Base-by-base conservation (phyloP, 2,888 invertebrate species). In the Rotaria socialis region DNA sequence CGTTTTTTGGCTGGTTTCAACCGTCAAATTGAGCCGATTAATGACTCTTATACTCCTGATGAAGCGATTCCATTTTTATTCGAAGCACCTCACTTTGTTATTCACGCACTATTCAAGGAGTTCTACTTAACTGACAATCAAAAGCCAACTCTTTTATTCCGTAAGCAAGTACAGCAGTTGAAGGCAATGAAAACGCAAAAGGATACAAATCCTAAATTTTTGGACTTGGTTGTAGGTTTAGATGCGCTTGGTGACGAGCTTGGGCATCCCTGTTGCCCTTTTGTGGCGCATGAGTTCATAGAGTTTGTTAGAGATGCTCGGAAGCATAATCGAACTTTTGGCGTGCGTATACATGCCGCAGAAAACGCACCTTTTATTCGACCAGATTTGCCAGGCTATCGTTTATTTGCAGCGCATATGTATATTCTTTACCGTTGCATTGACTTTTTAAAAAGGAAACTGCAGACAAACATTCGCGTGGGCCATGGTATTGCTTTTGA, bases 391-490 rank as follows among this genome's bases (percentile, higher is more conserved):
- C 43, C 60, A 8, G 41, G 43, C 10, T 75, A 75, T 43, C 75
- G 43, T 43, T 10, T 75, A 41, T 75, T 75, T 75, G 41, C 41
- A 16, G 75, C 75, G 10, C 75, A 75, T 75, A 41, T 75, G 75
- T 75, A 75, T 43, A 75, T 75, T 43, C 16, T 75, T 43, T 75
- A 75, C n/a, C 43, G 75, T 24, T 75, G 75, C 43, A 14, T 75
- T 22, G 41, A 16, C 11, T 75, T 75, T 75, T 22, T 75, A 6
- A 43, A 75, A 75, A 8, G 43, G n/a, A 75, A 43, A 10, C n/a
- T 43, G n/a, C 1, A 41, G 8, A 4, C 35, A 19, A 75, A 24
- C 43, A 75, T 75, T 75, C 75, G 75, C 22, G 35, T 35, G 19
- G 75, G 22, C 24, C 75, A 75, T 22, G 75, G 75, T 19, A 43